Evolutionary conservation across 53 echinoderm and acorn worm species (phyloP).

Genomic region (Arbacia lixula): DNA sequence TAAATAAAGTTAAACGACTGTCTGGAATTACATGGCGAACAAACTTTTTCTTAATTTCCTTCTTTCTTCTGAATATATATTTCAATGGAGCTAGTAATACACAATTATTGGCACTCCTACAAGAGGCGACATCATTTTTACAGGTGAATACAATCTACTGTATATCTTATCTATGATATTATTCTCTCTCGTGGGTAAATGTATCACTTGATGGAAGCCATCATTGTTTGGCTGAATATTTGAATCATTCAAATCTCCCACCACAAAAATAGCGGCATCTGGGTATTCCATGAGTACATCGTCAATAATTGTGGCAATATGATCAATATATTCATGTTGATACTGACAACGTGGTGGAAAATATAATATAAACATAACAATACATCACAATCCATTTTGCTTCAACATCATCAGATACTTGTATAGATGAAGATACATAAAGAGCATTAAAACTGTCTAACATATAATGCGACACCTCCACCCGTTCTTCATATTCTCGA

Average conservation of each 20-base stretch:
- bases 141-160: too few species aligned
- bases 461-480: background rate
- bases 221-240: background rate
- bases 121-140: too few species aligned
- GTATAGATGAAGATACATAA: too few species aligned
- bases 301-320: background rate
- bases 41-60: background rate
- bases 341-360: background rate
- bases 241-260: background rate
- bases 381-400: background rate
- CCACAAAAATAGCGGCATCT: background rate
- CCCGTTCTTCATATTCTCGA: background rate
- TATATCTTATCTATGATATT: too few species aligned
- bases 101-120: too few species aligned
- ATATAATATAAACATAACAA: conserved; percentile 3
- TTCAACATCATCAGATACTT: background rate
- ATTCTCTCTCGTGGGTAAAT: background rate
- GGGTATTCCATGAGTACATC: background rate
- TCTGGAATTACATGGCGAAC: background rate
- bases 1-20: background rate
- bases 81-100: too few species aligned
- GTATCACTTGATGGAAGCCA: background rate
- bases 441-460: too few species aligned
- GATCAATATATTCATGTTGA: background rate
- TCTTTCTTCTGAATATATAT: too few species aligned